phyloP scores from a whole-genome alignment of 1,140 invertebrate genomes.

The Trachymyrmex septentrionalis region DNA sequence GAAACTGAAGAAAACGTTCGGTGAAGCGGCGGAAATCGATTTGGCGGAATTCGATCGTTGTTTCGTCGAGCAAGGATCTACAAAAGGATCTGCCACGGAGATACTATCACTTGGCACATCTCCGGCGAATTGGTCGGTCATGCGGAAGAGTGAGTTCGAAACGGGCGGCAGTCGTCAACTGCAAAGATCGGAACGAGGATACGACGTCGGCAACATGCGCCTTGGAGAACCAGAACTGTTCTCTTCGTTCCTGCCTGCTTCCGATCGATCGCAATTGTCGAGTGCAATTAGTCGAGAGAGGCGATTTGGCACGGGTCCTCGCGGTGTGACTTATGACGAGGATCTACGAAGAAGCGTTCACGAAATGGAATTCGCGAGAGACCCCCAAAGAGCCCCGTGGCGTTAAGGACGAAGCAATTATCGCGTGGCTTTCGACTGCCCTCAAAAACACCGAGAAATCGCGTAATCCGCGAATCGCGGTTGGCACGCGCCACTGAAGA shows the following conservation, averaged over 20 bases:
- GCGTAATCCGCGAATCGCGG: not conserved
- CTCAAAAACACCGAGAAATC: not conserved
- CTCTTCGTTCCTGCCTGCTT: not conserved
- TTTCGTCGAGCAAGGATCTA: slow-evolving; percentile 7
- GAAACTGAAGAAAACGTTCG: not conserved
- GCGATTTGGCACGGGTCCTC: slow-evolving; percentile 48
- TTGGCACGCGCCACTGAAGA: not conserved
- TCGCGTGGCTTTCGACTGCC: not conserved
- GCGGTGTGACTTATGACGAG: slow-evolving; percentile 15
- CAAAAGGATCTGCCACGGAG: not conserved
- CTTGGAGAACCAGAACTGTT: not conserved
- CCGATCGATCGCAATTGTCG: slow-evolving; percentile 30
- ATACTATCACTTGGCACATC: slow-evolving; percentile 16
- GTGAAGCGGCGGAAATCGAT: not conserved
- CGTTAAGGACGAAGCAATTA: slow-evolving; percentile 23
- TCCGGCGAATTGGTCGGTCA: slow-evolving; percentile 45
- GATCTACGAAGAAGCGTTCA: slow-evolving; percentile 9
- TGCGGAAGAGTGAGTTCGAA: slow-evolving; percentile 53
- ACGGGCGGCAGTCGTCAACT: slow-evolving; percentile 24
- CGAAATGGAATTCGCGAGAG: not conserved
- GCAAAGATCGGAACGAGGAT: slow-evolving; percentile 45
- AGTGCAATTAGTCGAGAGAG: slow-evolving; percentile 46
- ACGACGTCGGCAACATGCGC: slow-evolving; percentile 13
- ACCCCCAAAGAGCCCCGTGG: not conserved
- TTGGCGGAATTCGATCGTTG: slow-evolving; percentile 1